phyloP scores from a whole-genome alignment of 1,140 invertebrate genomes.

The Cepaea nemoralis region DNA sequence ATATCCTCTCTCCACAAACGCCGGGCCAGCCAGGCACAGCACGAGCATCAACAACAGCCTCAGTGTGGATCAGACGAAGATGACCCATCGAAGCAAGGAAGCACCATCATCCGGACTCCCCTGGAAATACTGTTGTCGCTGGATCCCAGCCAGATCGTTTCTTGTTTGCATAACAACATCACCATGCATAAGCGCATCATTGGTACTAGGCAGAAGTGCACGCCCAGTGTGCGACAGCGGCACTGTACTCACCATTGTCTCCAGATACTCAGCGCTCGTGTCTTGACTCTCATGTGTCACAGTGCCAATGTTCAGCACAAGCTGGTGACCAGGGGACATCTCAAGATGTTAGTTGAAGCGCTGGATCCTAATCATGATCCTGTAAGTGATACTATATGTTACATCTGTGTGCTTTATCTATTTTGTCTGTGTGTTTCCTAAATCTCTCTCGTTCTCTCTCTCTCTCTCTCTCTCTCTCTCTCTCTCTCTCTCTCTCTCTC shows the following conservation, averaged over 20 bases:
- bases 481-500: constrained; percentile 37
- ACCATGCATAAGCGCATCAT: constrained; percentile 81
- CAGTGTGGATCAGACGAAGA: constrained; percentile 41
- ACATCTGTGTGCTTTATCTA: too few relatives aligned
- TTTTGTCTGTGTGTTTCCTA: not conserved
- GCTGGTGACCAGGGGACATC: constrained; percentile 75
- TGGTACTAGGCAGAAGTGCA: constrained; percentile 77
- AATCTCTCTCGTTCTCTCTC: constrained; percentile 19
- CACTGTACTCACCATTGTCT: constrained; percentile 80
- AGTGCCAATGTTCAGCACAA: constrained; percentile 74
- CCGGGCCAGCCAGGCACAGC: constrained; percentile 40
- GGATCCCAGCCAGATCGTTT: constrained; percentile 76
- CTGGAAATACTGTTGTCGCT: constrained; percentile 73
- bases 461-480: constrained; percentile 37
- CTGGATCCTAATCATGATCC: constrained; percentile 80
- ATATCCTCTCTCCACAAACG: constrained; percentile 49
- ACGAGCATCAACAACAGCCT: constrained; percentile 24
- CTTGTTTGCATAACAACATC: constrained; percentile 79
- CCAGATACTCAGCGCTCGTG: constrained; percentile 78
- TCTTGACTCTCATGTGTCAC: constrained; percentile 78
- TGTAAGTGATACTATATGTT: constrained; percentile 70
- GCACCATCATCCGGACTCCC: constrained; percentile 54
- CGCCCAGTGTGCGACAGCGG: constrained; percentile 76
- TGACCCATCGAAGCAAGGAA: constrained; percentile 32
- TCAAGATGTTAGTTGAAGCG: constrained; percentile 76